Evolutionary conservation across 1,140 invertebrate species (phyloP).

Genomic region (Euura lappo): DNA sequence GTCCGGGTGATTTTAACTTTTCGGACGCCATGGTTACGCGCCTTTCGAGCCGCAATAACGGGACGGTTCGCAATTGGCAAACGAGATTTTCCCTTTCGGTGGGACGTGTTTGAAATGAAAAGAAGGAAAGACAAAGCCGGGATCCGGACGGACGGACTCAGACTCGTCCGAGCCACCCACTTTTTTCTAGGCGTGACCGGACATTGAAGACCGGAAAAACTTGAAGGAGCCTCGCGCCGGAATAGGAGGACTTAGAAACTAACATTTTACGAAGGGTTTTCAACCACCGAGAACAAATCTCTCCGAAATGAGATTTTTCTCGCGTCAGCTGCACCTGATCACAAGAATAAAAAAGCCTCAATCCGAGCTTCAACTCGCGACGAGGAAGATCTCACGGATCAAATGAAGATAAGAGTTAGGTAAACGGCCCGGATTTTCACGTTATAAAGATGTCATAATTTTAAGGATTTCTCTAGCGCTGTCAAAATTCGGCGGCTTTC

Average conservation of each 20-base stretch:
- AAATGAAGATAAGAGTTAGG: too few relatives aligned
- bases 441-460: too few relatives aligned
- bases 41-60: neutral
- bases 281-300: neutral
- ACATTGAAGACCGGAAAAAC: neutral
- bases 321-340: too few relatives aligned
- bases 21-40: neutral
- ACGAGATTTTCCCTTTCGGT: neutral
- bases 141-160: neutral
- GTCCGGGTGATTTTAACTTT: neutral
- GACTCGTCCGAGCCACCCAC: neutral
- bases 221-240: neutral
- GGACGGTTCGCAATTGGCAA: neutral
- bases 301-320: neutral
- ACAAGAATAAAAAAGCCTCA: too few relatives aligned
- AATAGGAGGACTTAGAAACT: neutral
- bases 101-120: neutral
- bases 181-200: neutral
- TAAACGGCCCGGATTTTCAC: too few relatives aligned
- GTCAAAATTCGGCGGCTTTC: too few relatives aligned
- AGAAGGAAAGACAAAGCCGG: constrained; percentile 3
- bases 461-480: too few relatives aligned
- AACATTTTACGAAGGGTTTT: neutral
- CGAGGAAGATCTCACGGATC: too few relatives aligned
- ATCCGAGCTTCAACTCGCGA: too few relatives aligned